phyloP scores from a whole-genome alignment of 2,888 invertebrate species.

The Monoplex corrugatus region DNA sequence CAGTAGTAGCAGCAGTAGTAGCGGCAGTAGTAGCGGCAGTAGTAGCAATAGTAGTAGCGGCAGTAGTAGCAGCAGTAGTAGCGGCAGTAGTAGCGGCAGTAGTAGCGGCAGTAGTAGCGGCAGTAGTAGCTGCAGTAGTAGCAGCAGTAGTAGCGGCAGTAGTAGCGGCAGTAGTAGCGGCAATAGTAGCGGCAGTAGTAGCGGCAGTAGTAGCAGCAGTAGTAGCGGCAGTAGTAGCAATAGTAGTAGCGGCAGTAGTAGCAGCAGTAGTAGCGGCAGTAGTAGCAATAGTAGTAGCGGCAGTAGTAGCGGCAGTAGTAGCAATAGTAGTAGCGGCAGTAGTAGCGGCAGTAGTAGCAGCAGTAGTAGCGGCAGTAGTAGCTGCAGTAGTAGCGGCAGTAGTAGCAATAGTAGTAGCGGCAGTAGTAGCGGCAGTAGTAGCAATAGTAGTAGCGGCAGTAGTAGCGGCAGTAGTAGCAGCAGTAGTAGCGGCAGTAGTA shows the following conservation, averaged over 20 bases:
- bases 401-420: background rate
- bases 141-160: slow-evolving; percentile 47
- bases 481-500: background rate
- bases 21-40: background rate
- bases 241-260: slow-evolving; percentile 20
- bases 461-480: background rate
- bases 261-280: background rate
- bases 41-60: slow-evolving; percentile 26
- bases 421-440: background rate
- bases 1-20: background rate
- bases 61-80: slow-evolving; percentile 39
- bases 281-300: background rate
- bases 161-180: slow-evolving; percentile 44
- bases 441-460: background rate
- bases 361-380: background rate
- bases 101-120: slow-evolving; percentile 32
- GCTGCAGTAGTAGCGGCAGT: background rate
- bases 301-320: background rate
- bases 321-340: background rate
- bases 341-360: background rate
- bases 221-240: slow-evolving; percentile 44
- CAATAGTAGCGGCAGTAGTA: slow-evolving; percentile 44
- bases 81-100: slow-evolving; percentile 18
- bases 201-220: slow-evolving; percentile 37
- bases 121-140: slow-evolving; percentile 39